These are phyloP conservation scores for Polia nebulosa DNA, from an alignment of 2,888 invertebrate genomes.

Conservation along the genomic window DNA sequence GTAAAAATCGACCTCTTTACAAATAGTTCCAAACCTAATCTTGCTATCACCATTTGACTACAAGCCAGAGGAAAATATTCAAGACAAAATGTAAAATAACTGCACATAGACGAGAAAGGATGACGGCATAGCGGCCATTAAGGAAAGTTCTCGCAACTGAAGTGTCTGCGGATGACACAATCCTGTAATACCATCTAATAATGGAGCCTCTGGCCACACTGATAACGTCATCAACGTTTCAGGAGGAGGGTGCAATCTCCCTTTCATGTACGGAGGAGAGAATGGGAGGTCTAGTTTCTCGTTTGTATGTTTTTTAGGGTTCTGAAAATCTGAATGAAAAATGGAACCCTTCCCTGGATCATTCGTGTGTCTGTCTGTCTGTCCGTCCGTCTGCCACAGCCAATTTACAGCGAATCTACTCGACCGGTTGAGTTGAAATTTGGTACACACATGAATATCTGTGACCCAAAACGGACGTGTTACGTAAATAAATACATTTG, in stretches of 20 bases:
- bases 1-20: too few species aligned
- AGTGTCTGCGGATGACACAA: conserved; percentile 51
- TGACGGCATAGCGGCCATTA: conserved; percentile 29
- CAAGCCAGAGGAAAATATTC: too few species aligned
- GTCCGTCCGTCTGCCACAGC: too few species aligned
- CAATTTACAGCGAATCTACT: too few species aligned
- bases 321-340: too few species aligned
- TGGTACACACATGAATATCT: too few species aligned
- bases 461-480: too few species aligned
- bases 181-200: conserved; percentile 58
- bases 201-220: conserved; percentile 39
- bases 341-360: too few species aligned
- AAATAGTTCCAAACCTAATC: not conserved
- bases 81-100: not conserved
- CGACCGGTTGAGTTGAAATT: too few species aligned
- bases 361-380: too few species aligned
- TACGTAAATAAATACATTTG: too few species aligned
- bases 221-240: conserved; percentile 34
- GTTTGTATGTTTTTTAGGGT: too few species aligned
- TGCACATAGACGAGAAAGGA: not conserved
- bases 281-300: not conserved
- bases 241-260: not conserved
- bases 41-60: not conserved
- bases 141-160: conserved; percentile 27
- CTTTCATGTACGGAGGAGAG: conserved; percentile 19